phyloP scores from a whole-genome alignment of 2,113 vertebrate species.

The Trematocara nigrifrons region DNA sequence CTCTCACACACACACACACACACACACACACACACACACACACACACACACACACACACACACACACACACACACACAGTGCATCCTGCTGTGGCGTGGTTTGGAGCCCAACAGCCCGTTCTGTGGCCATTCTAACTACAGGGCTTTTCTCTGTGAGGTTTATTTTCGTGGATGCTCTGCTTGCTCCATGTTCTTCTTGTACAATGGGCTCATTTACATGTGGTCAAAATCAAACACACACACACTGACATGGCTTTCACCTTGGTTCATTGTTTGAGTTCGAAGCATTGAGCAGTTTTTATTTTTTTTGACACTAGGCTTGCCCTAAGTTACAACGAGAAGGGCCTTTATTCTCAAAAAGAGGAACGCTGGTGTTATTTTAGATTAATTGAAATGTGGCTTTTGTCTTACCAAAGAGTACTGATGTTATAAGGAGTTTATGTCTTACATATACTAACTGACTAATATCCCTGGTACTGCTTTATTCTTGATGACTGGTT shows the following conservation, averaged over 20 bases:
- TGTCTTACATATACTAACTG: neutral
- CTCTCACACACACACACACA: neutral
- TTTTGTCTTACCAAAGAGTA: neutral
- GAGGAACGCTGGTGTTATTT: neutral
- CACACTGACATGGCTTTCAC: slow-evolving; percentile 8
- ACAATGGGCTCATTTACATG: slow-evolving; percentile 54
- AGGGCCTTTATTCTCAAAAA: slow-evolving; percentile 10
- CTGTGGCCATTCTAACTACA: slow-evolving; percentile 55
- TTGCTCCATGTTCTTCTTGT: slow-evolving; percentile 24
- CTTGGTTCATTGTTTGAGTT: neutral
- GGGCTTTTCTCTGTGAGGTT: slow-evolving; percentile 56
- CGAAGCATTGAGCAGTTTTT: neutral
- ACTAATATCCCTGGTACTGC: neutral
- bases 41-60: neutral
- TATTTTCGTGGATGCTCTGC: slow-evolving; percentile 54
- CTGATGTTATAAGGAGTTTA: neutral
- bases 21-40: neutral
- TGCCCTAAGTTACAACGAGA: neutral
- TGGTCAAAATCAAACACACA: slow-evolving; percentile 26
- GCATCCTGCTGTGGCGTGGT: slow-evolving; percentile 31
- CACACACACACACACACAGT: neutral
- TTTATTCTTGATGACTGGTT: neutral
- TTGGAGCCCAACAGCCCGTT: slow-evolving; percentile 35
- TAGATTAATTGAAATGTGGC: neutral
- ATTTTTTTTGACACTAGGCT: slow-evolving; percentile 20